Conservation (phyloP, 1,140 invertebrate genomes). For the Drosophila ironensis region DNA sequence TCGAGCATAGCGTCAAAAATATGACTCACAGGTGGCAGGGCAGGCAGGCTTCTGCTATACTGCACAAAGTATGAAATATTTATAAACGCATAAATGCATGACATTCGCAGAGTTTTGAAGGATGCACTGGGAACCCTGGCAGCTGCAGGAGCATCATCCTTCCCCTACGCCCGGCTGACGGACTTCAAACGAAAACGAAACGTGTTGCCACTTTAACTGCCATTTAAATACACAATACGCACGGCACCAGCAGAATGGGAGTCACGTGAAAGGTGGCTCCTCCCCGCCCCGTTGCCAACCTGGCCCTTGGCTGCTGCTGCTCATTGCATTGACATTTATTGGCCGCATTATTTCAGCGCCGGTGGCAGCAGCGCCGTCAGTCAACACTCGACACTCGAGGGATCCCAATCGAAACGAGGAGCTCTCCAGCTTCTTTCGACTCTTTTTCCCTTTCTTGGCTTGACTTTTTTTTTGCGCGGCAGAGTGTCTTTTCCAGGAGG, state of each 20-base stretch:
- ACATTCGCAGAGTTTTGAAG: conserved; percentile 2
- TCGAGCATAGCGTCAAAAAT: conserved; percentile 52
- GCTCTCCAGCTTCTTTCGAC: background rate
- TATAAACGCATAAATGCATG: conserved; percentile 72
- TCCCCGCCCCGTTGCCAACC: background rate
- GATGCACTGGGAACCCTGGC: conserved; percentile 11
- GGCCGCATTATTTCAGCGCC: conserved; percentile 76
- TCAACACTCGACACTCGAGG: conserved; percentile 72
- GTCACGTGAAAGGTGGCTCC: conserved; percentile 58
- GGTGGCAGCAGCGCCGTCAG: conserved; percentile 59
- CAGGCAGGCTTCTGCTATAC: conserved; percentile 49
- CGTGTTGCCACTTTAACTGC: conserved; percentile 80
- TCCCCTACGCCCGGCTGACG: conserved; percentile 15
- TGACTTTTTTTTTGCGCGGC: conserved; percentile 1
- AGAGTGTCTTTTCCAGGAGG: conserved; percentile 40
- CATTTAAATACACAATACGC: conserved; percentile 76
- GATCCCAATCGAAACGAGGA: conserved; percentile 48
- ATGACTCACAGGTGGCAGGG: conserved; percentile 53
- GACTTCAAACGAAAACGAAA: conserved; percentile 74
- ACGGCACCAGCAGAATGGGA: too few species aligned
- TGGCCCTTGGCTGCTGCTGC: background rate
- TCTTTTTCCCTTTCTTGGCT: background rate
- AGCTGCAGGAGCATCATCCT: conserved; percentile 41
- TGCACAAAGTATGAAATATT: conserved; percentile 71
- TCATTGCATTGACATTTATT: conserved; percentile 72